Evolutionary conservation across 2,797 vertebrate species (phyloP).

Genomic region (Anguilla marmorata): DNA sequence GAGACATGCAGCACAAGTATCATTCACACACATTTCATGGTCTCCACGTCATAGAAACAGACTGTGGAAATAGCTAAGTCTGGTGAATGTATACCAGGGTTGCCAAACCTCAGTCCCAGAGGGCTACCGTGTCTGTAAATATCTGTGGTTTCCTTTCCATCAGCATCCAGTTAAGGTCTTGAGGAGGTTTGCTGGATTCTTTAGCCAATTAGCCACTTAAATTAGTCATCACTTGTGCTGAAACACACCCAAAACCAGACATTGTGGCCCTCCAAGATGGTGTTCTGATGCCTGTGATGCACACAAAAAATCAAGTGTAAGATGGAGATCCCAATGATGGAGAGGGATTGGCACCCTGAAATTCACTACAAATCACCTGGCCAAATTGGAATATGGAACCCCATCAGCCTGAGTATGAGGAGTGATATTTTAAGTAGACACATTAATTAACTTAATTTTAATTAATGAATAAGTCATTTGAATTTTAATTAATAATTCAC

Average conservation of each 20-base stretch:
- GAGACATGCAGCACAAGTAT: background rate
- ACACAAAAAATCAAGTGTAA: background rate
- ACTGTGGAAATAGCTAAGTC: background rate
- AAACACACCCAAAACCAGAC: no score
- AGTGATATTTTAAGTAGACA: background rate
- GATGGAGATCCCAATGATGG: background rate
- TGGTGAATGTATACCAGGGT: background rate
- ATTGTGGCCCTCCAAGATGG: no score
- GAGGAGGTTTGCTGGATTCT: no score
- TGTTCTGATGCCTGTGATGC: no score
- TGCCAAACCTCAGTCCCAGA: no score
- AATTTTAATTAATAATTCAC: constrained; percentile 9
- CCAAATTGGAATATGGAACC: background rate
- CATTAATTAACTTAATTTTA: constrained; percentile 14
- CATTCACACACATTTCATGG: background rate
- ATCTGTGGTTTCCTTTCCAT: no score
- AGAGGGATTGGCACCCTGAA: background rate
- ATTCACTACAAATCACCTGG: background rate
- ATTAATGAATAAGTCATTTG: background rate
- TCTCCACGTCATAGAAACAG: background rate
- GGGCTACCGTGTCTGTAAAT: no score
- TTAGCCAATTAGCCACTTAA: no score
- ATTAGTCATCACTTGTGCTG: no score
- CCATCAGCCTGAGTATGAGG: background rate
- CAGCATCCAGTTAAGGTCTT: no score